Evolutionary conservation across 2,797 vertebrate species (phyloP), one percentile per base, ranked within the genome.

Genomic region (Ispidina lecontei): DNA sequence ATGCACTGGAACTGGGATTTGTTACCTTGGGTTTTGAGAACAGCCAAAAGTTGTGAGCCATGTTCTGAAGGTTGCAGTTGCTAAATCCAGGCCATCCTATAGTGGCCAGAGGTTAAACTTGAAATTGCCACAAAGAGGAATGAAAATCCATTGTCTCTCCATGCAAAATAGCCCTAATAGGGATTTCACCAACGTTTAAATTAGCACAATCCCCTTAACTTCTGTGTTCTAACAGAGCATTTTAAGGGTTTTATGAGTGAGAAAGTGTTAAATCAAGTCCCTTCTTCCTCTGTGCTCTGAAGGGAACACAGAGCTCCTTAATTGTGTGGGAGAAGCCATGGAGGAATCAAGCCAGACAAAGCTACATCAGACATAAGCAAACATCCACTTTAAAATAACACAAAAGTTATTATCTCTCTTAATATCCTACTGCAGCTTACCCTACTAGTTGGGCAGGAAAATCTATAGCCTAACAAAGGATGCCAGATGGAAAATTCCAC

Each of bases 401-500:
- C 39, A 54, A 44, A 94, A 96, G 65, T 94, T 93, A 79, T 80
- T 92, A 89, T 73, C 65, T 94, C 88, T 89, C 81, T 80, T 84
- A 92, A 93, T 87, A 96, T 84, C 91, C 87, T 83, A 91, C 82
- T 51, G 80, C 77, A 94, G 88, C 65, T 93, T 93, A 80, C 83
- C 72, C 85, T 84, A 68, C 87, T 84, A 71, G 60, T 77, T 93
- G 83, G 84, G 76, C 89, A 82, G 52, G 77, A 85, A 93, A 84
- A 91, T 93, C 84, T 84, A 88, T 54, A 79, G 73, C 23, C 87
- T 94, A 84, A 92, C 91, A 94, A 92, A 94, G 58, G 56, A 94
- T 90, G 93, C 79, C 95, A 96, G 94, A 96, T 96, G 95, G 94
- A 96, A 96, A 96, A 95, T 94, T 96, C 95, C 93, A 93, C 89